Percentiles rank a stretch among this genome's conserved stretches.
Evolutionary conservation across 2,113 vertebrate genomes (phyloP).

Genomic region (Sinocyclocheilus rhinocerous): DNA sequence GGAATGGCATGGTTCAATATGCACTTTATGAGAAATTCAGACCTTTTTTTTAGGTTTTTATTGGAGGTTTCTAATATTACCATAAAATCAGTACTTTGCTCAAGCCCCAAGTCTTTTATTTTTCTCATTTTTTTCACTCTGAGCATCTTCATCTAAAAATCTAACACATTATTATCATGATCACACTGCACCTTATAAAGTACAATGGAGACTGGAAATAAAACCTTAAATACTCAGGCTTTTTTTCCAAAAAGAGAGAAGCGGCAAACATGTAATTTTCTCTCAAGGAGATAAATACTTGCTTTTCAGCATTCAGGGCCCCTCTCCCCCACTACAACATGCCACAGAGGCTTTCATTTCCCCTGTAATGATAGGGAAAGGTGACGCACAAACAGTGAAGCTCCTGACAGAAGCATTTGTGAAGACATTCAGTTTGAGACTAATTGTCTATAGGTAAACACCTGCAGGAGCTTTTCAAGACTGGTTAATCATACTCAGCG

Average conservation of each 20-base stretch:
- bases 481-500: constrained; percentile 5
- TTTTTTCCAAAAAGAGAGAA: constrained; percentile 39
- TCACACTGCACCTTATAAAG: not conserved
- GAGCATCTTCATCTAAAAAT: not conserved
- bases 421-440: constrained; percentile 30
- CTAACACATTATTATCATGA: not conserved
- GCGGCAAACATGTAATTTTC: constrained; percentile 45
- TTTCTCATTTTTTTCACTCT: not conserved
- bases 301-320: constrained; percentile 19
- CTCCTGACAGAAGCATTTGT: constrained; percentile 29
- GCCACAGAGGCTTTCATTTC: constrained; percentile 49
- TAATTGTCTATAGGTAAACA: constrained; percentile 50
- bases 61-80: not conserved
- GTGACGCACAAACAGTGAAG: constrained; percentile 29
- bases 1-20: not conserved
- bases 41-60: not conserved
- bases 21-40: constrained; percentile 1
- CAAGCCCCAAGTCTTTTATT: not conserved
- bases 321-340: constrained; percentile 10
- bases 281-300: constrained; percentile 34
- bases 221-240: constrained; percentile 29
- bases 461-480: constrained; percentile 35
- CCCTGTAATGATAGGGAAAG: constrained; percentile 48
- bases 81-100: not conserved
- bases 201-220: not conserved